Conservation (phyloP, 2,888 invertebrate species). For the Clostera curtula region DNA sequence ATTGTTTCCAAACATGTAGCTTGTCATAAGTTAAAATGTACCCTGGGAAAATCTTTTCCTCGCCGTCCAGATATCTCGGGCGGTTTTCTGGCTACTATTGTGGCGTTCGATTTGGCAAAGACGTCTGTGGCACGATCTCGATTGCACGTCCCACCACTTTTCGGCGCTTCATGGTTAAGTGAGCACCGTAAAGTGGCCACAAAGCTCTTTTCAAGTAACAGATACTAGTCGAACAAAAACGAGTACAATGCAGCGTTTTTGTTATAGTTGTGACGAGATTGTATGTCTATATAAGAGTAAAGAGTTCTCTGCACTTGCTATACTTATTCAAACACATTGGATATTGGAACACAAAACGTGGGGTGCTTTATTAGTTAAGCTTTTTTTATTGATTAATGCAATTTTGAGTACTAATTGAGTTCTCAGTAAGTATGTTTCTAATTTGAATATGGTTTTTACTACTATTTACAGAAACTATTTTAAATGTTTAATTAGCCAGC, state of each 20-base stretch:
- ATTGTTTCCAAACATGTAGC: constrained; percentile 43
- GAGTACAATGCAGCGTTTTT: constrained; percentile 12
- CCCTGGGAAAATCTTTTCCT: constrained; percentile 4
- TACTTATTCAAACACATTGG: not conserved
- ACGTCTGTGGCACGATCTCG: constrained; percentile 5
- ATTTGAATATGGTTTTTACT: no score
- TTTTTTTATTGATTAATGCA: not conserved
- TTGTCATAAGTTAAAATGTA: constrained; percentile 10
- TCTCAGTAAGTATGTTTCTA: not conserved
- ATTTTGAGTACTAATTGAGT: not conserved
- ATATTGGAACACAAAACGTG: not conserved
- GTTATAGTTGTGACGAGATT: constrained; percentile 8
- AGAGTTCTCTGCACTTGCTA: not conserved
- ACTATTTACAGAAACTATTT: no score
- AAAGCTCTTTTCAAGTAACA: constrained; percentile 17
- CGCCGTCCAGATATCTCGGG: not conserved
- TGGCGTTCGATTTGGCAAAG: not conserved
- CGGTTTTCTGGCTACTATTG: not conserved
- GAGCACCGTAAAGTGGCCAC: constrained; percentile 14
- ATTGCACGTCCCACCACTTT: constrained; percentile 10
- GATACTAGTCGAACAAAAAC: constrained; percentile 16
- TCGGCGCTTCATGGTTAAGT: constrained; percentile 19
- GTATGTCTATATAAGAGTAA: constrained; percentile 3
- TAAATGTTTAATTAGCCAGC: no score
- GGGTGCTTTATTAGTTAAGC: not conserved